Base-by-base conservation (phyloP, 1,140 invertebrate genomes). In the Hestina assimilis region DNA sequence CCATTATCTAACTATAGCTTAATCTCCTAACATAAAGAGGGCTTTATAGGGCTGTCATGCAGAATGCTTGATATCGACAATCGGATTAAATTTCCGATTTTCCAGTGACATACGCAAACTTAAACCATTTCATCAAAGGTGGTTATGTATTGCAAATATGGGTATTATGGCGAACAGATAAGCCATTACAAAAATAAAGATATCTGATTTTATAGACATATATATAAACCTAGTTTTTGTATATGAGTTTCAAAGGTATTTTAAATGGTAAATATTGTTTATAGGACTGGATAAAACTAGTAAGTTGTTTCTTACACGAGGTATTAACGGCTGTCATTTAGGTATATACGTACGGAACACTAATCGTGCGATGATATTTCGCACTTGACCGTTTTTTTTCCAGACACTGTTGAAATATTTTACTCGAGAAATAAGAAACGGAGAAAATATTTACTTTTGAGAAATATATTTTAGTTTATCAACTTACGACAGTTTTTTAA, bases 381-480 rank as follows among this genome's bases (percentile, higher is more conserved):
- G 66, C 63, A 63, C 56, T 71, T 69, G 47, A 69, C 63, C 60
- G 56, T 65, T 72, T 69, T 62, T 63, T 66, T 72, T 72, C 64
- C 69, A 72, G 69, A 72, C 61, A 46, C 43, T 65, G 35, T 66
- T 58, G 57, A 68, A 60, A 60, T 54, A 60, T 51, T 68, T 71
- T 29, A 62, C 62, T 60, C 62, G 63, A 46, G 69, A 60, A 59
- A 56, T 71, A 65, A 57, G 65, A 51, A 67, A 68, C 45, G 58
- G 65, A 53, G 69, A 71, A 47, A 71, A 59, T 65, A 57, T 65
- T 63, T 71, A 66, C 51, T 66, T 66, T 53, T 66, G 46, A 60
- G 45, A 33, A 15, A 50, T 45, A 43, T 63, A 42, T 40, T 12
- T 42, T 54, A 47, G 28, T 42, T 57, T 50, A 41, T 29, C 53